Evolutionary conservation across 1,140 invertebrate species (phyloP).

Genomic region (Amyelois transitella): DNA sequence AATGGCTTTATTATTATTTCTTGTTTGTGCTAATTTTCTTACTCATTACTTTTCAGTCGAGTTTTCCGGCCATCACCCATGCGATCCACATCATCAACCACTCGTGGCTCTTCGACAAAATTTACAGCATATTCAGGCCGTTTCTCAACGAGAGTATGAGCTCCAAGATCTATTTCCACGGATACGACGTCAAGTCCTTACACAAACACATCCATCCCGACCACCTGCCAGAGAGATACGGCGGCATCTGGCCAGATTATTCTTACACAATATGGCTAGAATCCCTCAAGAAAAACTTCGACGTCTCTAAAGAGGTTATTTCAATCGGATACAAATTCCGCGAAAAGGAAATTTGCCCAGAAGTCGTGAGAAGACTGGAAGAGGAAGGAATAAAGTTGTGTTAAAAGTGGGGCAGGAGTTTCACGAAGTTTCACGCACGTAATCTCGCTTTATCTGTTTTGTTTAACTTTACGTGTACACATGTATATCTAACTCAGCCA

Average conservation of each 20-base stretch:
- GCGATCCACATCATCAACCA: slow-evolving; percentile 87
- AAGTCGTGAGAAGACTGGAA: slow-evolving; percentile 48
- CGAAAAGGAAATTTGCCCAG: slow-evolving; percentile 66
- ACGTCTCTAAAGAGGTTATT: slow-evolving; percentile 79
- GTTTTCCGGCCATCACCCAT: slow-evolving; percentile 83
- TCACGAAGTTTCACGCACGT: neutral
- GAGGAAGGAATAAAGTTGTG: slow-evolving; percentile 41
- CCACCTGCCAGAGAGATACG: slow-evolving; percentile 82
- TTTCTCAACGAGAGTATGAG: slow-evolving; percentile 81
- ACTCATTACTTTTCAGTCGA: slow-evolving; percentile 69
- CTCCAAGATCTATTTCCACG: slow-evolving; percentile 84
- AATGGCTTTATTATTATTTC: too few relatives aligned
- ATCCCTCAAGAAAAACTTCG: slow-evolving; percentile 73
- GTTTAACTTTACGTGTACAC: neutral
- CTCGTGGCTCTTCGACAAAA: slow-evolving; percentile 86
- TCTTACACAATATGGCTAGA: slow-evolving; percentile 84
- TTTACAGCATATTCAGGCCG: slow-evolving; percentile 85
- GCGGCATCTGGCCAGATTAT: slow-evolving; percentile 81
- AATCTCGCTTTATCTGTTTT: neutral
- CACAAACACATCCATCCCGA: slow-evolving; percentile 83
- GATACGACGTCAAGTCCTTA: slow-evolving; percentile 82
- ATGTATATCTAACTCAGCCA: neutral
- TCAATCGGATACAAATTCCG: slow-evolving; percentile 80
- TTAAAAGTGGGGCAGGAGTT: slow-evolving; percentile 12
- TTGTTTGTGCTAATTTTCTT: too few relatives aligned